These are phyloP conservation scores for Cyphomyrus discorhynchus DNA, from an alignment of 2,113 vertebrate species.

Conservation along the genomic window DNA sequence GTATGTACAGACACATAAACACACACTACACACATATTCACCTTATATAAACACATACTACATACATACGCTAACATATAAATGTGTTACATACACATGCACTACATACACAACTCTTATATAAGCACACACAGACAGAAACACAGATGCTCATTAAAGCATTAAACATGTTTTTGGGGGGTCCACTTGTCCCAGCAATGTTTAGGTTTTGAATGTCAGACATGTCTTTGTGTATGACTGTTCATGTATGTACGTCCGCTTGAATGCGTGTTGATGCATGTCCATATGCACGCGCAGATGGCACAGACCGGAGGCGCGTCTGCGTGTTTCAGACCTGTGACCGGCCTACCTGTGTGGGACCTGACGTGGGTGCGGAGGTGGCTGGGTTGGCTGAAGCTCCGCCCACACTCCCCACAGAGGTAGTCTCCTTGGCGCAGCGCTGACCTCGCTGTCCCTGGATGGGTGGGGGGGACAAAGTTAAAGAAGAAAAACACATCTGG, in stretches of 20 bases:
- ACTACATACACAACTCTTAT: neutral
- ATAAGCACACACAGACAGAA: constrained; percentile 15
- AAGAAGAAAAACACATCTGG: constrained; percentile 60
- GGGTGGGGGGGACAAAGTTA: constrained; percentile 28
- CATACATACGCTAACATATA: neutral
- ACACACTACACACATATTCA: neutral
- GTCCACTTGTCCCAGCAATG: neutral
- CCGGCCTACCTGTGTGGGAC: constrained; percentile 76
- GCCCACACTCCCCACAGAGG: constrained; percentile 76
- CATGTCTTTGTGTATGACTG: neutral
- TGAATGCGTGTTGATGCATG: constrained; percentile 60
- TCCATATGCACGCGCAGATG: neutral
- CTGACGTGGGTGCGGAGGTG: constrained; percentile 84
- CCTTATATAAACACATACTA: neutral
- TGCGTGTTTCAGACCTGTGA: constrained; percentile 1
- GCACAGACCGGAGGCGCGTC: neutral
- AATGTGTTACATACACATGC: neutral
- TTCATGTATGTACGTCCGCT: constrained; percentile 60
- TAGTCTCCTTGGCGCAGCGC: constrained; percentile 76
- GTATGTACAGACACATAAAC: neutral
- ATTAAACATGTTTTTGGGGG: neutral
- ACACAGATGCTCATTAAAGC: neutral
- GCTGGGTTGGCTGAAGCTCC: constrained; percentile 80
- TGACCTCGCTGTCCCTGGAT: constrained; percentile 71
- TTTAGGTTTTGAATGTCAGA: constrained; percentile 10